Evolutionary conservation across 1,140 invertebrate species (phyloP), one percentile per base, ranked within the genome.

Genomic region (Penaeus indicus): DNA sequence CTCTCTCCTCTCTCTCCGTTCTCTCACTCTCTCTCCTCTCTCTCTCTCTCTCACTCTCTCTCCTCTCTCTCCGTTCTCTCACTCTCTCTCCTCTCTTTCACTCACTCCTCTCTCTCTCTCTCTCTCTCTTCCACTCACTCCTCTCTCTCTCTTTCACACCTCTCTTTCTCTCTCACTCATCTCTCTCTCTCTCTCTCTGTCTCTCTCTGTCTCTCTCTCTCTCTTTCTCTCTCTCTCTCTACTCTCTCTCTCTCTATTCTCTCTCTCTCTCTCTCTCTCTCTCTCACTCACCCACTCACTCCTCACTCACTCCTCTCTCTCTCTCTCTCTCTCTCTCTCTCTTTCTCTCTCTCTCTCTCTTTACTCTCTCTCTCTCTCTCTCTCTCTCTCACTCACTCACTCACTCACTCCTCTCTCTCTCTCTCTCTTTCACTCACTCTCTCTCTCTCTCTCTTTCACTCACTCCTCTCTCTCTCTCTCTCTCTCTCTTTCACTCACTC

Each of bases 121-220:
- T 75, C 38, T 16, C 11, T 25, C 11, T 75, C n/a, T 13, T n/a
- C 69, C n/a, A 22, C 11, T 75, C 13, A 25, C 69, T 32, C 38
- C n/a, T 32, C 69, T 16, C n/a, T n/a, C n/a, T 75, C 11, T 11
- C 38, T 75, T 25, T 75, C n/a, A n/a, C n/a, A n/a, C n/a, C n/a
- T n/a, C n/a, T n/a, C n/a, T n/a, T n/a, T 11, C 38, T 75, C n/a
- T 75, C 11, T 75, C 38, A n/a, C 38, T 25, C 38, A 16, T 75
- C 10, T 25, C 38, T 75, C 38, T n/a, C 11, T n/a, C 69, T 16
- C 11, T 32, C n/a, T 13, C n/a, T n/a, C 69, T 75, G 10, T 11
- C n/a, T 75, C 69, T 75, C 69, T 75, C n/a, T 75, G 11, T 25
- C 69, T 11, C n/a, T 75, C 13, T 75, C n/a, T 75, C 11, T 75